These are phyloP conservation scores for Phaedon cochleariae DNA, from an alignment of 2,888 invertebrate species.

Conservation along the genomic window DNA sequence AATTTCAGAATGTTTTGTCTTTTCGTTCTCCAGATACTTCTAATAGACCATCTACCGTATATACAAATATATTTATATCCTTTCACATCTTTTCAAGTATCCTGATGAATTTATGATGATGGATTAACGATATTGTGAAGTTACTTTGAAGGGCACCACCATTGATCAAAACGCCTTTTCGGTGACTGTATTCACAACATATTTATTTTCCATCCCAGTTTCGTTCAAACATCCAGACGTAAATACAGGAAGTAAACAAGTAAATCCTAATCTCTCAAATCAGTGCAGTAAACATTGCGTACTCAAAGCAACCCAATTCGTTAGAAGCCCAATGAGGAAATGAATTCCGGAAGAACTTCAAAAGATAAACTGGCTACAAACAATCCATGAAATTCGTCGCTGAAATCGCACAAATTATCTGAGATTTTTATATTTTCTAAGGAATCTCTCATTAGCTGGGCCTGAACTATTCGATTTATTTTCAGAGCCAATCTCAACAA, in stretches of 20 bases:
- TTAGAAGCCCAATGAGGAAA: conserved; percentile 12
- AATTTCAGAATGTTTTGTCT: too few species aligned
- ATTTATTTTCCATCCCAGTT: background rate
- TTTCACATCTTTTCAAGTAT: too few species aligned
- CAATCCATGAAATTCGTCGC: conserved; percentile 13
- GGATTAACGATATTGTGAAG: too few species aligned
- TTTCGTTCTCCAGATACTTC: too few species aligned
- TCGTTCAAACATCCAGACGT: background rate
- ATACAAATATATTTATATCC: too few species aligned
- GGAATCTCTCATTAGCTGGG: too few species aligned
- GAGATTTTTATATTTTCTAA: background rate
- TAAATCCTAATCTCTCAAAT: background rate
- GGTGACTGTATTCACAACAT: background rate
- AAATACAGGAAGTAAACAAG: background rate
- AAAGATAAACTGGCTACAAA: conserved; percentile 24
- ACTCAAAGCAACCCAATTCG: conserved; percentile 7
- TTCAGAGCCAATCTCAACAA: too few species aligned
- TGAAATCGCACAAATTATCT: background rate
- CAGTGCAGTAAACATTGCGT: background rate
- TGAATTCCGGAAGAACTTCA: conserved; percentile 23
- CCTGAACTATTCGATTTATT: too few species aligned
- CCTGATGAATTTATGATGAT: too few species aligned
- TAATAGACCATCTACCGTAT: too few species aligned
- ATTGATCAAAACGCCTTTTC: too few species aligned
- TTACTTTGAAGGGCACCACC: too few species aligned